These are phyloP conservation scores for Drosophila athabasca DNA, from an alignment of 1,140 invertebrate genomes.

Conservation along the genomic window DNA sequence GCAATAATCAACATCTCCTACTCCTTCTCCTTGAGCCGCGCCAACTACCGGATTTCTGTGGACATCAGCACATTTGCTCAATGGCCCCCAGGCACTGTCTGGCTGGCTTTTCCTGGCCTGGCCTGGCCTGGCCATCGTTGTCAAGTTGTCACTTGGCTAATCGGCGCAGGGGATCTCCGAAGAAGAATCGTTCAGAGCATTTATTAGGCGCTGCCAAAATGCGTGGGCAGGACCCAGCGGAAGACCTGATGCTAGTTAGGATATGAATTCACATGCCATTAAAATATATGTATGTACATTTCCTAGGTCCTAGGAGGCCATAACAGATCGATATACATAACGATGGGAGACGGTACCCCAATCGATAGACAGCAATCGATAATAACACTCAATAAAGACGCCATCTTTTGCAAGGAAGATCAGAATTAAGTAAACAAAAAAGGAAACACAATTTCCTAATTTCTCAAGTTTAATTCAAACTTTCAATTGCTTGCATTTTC, in stretches of 20 bases:
- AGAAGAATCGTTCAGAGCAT: neutral
- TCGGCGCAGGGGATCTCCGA: slow-evolving; percentile 48
- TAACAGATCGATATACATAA: neutral
- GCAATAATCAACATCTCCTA: slow-evolving; percentile 64
- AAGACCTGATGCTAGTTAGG: neutral
- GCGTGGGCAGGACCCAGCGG: slow-evolving; percentile 5
- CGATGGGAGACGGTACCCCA: too few species aligned
- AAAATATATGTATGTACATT: too few species aligned
- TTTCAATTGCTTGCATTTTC: slow-evolving; percentile 61
- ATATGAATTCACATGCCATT: too few species aligned
- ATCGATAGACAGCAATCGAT: too few species aligned
- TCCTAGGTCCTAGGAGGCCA: too few species aligned
- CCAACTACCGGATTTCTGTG: slow-evolving; percentile 45
- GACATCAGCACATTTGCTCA: slow-evolving; percentile 61
- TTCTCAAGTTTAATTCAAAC: slow-evolving; percentile 35
- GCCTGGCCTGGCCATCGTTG: slow-evolving; percentile 48
- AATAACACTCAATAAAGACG: neutral
- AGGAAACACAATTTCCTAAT: slow-evolving; percentile 11
- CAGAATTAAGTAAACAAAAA: neutral
- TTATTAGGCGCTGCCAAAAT: slow-evolving; percentile 34
- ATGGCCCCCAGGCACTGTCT: slow-evolving; percentile 32
- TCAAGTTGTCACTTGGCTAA: slow-evolving; percentile 66
- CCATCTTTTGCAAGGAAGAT: neutral
- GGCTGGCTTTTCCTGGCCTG: too few species aligned
- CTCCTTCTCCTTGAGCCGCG: slow-evolving; percentile 13